phyloP scores from a whole-genome alignment of 2,797 vertebrate species.

The Aulostomus chinensis region DNA sequence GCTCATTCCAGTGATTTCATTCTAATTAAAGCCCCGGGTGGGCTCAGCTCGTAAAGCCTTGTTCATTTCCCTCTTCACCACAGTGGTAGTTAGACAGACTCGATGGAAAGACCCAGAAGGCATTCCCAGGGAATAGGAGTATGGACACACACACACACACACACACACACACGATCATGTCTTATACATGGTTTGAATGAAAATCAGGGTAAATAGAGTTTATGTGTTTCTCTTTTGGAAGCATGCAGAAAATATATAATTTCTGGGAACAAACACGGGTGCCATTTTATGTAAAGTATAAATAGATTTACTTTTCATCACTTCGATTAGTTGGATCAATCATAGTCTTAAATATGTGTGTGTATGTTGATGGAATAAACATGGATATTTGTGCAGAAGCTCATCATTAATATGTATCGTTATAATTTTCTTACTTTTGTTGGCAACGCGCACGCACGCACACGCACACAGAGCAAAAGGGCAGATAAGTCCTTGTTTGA shows the following conservation, averaged over 20 bases:
- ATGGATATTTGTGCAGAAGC: too few relatives aligned
- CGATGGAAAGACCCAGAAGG: slow-evolving; percentile 51
- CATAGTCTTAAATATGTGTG: too few relatives aligned
- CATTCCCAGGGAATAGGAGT: slow-evolving; percentile 42
- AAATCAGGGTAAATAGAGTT: slow-evolving; percentile 23
- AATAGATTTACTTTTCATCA: slow-evolving; percentile 13
- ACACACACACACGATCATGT: too few relatives aligned
- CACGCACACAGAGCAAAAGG: not conserved
- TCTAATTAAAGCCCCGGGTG: slow-evolving; percentile 67
- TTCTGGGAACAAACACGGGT: not conserved
- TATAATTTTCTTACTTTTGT: too few relatives aligned
- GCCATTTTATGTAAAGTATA: slow-evolving; percentile 5
- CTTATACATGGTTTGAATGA: slow-evolving; percentile 37
- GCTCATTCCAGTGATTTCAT: slow-evolving; percentile 52
- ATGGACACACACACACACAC: slow-evolving; percentile 41
- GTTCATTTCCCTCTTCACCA: slow-evolving; percentile 60
- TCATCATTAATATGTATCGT: too few relatives aligned
- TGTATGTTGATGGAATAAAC: too few relatives aligned
- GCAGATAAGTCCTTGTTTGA: not conserved
- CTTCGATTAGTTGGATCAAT: too few relatives aligned
- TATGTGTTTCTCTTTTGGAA: slow-evolving; percentile 5
- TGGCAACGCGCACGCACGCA: not conserved
- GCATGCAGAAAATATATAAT: slow-evolving; percentile 12
- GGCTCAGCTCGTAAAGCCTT: slow-evolving; percentile 52
- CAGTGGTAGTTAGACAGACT: slow-evolving; percentile 48